Percentiles rank a stretch among this genome's conserved stretches.
Evolutionary conservation across 2,113 vertebrate genomes (phyloP).

Genomic region (Platanista minor): DNA sequence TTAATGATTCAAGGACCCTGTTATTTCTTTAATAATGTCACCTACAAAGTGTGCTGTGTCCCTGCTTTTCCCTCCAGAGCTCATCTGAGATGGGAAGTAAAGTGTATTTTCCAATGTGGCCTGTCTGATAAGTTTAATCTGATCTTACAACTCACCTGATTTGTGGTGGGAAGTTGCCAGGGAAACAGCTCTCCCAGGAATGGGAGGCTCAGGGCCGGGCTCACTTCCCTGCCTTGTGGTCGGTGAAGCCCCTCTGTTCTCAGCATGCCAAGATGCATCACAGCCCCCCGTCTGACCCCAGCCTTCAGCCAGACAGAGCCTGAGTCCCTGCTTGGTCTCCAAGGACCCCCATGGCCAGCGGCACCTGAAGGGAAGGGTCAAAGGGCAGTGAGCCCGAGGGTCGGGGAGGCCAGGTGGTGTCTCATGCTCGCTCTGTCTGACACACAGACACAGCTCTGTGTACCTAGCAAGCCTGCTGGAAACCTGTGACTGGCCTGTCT

Average conservation of each 20-base stretch:
- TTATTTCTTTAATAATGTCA: rapidly evolving
- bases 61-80: neutral
- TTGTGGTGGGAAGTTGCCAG: neutral
- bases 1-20: neutral
- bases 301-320: neutral
- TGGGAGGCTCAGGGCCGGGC: rapidly evolving
- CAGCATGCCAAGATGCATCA: too few relatives aligned
- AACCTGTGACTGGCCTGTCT: neutral
- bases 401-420: rapidly evolving
- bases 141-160: neutral
- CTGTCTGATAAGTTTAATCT: neutral
- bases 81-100: rapidly evolving
- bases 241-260: neutral
- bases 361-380: neutral
- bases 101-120: rapidly evolving
- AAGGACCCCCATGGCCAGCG: rapidly evolving
- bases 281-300: rapidly evolving
- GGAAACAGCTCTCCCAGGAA: neutral
- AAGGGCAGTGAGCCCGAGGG: rapidly evolving
- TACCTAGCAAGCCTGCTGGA: rapidly evolving
- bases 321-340: too few relatives aligned
- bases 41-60: rapidly evolving
- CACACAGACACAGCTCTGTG: rapidly evolving
- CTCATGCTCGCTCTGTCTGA: rapidly evolving
- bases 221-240: rapidly evolving